These are phyloP conservation scores for Parazoanthus darwini DNA, from an alignment of 92 coral and sea anemone species.

Conservation along the genomic window DNA sequence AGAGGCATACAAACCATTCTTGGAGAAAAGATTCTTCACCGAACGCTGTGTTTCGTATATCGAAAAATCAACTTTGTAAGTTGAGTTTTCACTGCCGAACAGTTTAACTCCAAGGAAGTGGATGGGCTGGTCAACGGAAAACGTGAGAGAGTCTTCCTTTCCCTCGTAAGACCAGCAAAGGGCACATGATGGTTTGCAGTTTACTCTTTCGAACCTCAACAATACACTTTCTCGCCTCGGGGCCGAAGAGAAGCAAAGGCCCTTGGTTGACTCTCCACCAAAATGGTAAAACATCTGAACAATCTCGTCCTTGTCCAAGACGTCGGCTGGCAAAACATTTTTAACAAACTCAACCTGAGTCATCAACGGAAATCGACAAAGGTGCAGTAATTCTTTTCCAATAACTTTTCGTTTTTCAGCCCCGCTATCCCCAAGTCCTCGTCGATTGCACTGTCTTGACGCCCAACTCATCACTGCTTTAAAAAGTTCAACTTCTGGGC, in stretches of 20 bases:
- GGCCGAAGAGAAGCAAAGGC: background rate
- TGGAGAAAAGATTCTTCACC: too few relatives aligned
- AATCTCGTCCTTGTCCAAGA: background rate
- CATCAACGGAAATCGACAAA: too few relatives aligned
- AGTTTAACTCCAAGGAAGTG: background rate
- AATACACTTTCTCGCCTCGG: background rate
- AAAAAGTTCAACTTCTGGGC: conserved; percentile 16
- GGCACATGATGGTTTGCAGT: too few relatives aligned
- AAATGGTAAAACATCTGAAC: background rate
- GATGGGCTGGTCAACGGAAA: background rate
- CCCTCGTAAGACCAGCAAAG: too few relatives aligned
- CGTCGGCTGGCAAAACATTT: background rate
- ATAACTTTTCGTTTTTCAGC: background rate
- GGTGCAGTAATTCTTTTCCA: background rate
- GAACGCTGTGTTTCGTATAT: background rate
- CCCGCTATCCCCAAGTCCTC: background rate
- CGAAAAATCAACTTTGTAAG: background rate
- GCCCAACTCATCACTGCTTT: background rate
- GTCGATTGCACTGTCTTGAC: background rate
- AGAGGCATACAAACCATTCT: background rate
- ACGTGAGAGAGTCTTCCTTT: too few relatives aligned
- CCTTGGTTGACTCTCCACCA: background rate
- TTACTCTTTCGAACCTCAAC: too few relatives aligned
- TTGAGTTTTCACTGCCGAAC: background rate
- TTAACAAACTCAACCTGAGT: background rate